phyloP scores from a whole-genome alignment of 2,888 invertebrate species.

The Epirrhoe tristata region DNA sequence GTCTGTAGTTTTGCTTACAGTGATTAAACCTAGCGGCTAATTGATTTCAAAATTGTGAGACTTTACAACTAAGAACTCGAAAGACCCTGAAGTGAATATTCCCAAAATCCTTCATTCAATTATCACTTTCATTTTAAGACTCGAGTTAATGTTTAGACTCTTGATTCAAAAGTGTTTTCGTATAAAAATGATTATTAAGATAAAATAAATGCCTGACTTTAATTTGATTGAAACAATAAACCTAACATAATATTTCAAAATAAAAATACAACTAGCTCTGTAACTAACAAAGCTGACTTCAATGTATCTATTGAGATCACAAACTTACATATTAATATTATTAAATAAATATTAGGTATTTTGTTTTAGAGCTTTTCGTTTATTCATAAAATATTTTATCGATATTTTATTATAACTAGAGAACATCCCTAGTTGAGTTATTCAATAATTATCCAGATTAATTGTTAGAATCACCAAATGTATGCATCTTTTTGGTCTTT shows the following conservation, averaged over 20 bases:
- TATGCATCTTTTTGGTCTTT: neutral
- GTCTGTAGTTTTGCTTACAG: neutral
- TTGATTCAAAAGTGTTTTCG: too few species aligned
- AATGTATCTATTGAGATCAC: conserved; percentile 43
- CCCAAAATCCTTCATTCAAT: too few species aligned
- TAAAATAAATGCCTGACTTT: neutral
- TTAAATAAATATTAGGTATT: conserved; percentile 21
- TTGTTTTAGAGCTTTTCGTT: conserved; percentile 1
- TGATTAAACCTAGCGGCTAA: neutral
- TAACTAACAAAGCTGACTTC: conserved; percentile 37
- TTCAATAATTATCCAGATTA: neutral
- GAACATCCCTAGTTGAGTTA: neutral
- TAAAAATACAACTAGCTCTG: conserved; percentile 7
- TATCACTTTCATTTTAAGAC: too few species aligned
- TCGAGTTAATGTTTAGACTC: too few species aligned
- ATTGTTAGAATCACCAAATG: neutral
- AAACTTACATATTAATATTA: conserved; percentile 31
- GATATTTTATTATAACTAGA: neutral
- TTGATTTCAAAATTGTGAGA: neutral
- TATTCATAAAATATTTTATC: neutral
- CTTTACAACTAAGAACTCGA: too few species aligned
- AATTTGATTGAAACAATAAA: neutral
- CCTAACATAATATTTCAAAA: conserved; percentile 1
- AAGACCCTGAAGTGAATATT: neutral
- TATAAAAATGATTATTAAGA: neutral